Evolutionary conservation across 2,113 vertebrate genomes (phyloP), one percentile per base, ranked within the genome.

Genomic region (Callocephalon fimbriatum): DNA sequence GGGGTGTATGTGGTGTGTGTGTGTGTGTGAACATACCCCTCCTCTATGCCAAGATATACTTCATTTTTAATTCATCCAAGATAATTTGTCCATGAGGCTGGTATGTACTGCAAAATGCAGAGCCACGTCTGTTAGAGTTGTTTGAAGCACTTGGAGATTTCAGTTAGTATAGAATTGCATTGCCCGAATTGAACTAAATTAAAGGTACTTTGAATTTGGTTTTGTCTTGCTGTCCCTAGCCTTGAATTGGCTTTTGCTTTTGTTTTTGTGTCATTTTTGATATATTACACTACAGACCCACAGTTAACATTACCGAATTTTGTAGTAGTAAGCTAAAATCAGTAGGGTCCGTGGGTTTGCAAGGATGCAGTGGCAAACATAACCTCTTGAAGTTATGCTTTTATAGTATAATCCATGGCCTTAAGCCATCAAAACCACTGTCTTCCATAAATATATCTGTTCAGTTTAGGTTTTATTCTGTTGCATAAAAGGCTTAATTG

Each of bases 391-490:
- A 91, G 54, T 58, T 44, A 42, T 6, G 8, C 8, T 67, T 85
- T 82, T 91, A 68, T 54, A 85, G 32, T 37, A 32, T 6, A 87
- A 22, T 40, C 45, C 3, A 3, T 68, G 47, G 32, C 83, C 56
- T 95, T 74, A 97, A 90, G 50, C 12, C 27, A 56, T 47, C 83
- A 82, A 95, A 50, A 10, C 35, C 37, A n/a, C 91, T 86, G 27
- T 51, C 53, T 47, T 45, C 74, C 70, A 19, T 82, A 77, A 86
- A 90, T 91, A 86, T 32, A 61, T 95, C 58, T 59, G 37, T 26
- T 94, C 40, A 51, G 79, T 95, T 42, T n/a, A n/a, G 23, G 7
- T 92, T 97, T 90, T 67, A 82, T 78, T 94, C 19, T 79, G 63
- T 66, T 80, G 12, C 45, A 61, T 88, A 86, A 81, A 94, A 66